phyloP scores from a whole-genome alignment of 1,140 invertebrate genomes.

The Atopsyche davidsoni region DNA sequence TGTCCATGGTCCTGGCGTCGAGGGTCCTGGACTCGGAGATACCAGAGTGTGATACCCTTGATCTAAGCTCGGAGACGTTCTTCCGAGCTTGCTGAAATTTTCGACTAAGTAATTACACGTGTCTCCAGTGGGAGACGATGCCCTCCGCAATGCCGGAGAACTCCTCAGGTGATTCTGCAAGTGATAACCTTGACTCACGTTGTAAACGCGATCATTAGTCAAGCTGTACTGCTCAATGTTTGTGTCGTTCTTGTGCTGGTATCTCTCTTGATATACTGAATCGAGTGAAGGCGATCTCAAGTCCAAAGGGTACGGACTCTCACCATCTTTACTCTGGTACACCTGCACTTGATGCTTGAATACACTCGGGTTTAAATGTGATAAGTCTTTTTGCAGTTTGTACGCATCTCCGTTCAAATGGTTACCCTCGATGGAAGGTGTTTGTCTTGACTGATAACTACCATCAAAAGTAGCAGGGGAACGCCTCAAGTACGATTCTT shows the following conservation, averaged over 20 bases:
- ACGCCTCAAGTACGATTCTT: slow-evolving; percentile 25
- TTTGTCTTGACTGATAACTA: slow-evolving; percentile 20
- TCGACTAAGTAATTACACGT: slow-evolving; percentile 37
- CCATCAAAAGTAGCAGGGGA: slow-evolving; percentile 25
- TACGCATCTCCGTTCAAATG: slow-evolving; percentile 20
- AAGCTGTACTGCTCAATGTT: slow-evolving; percentile 30
- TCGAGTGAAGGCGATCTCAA: slow-evolving; percentile 35
- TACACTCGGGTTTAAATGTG: slow-evolving; percentile 23
- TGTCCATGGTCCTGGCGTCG: slow-evolving; percentile 36
- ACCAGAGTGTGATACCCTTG: slow-evolving; percentile 67
- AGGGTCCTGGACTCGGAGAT: slow-evolving; percentile 47
- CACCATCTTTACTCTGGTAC: slow-evolving; percentile 23
- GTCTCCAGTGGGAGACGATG: slow-evolving; percentile 29
- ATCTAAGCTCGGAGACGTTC: slow-evolving; percentile 54
- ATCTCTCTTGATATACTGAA: slow-evolving; percentile 37
- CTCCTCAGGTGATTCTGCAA: slow-evolving; percentile 22
- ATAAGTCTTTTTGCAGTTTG: slow-evolving; percentile 21
- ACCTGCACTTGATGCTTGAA: slow-evolving; percentile 26
- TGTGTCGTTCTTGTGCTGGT: slow-evolving; percentile 29
- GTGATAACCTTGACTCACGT: slow-evolving; percentile 15
- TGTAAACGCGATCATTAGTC: slow-evolving; percentile 25
- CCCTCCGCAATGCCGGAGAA: slow-evolving; percentile 29
- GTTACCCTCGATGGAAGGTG: slow-evolving; percentile 26
- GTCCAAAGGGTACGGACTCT: slow-evolving; percentile 30
- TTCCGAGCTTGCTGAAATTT: slow-evolving; percentile 40